Conservation (phyloP, 1,140 invertebrate species). For the Caerostris extrusa region DNA sequence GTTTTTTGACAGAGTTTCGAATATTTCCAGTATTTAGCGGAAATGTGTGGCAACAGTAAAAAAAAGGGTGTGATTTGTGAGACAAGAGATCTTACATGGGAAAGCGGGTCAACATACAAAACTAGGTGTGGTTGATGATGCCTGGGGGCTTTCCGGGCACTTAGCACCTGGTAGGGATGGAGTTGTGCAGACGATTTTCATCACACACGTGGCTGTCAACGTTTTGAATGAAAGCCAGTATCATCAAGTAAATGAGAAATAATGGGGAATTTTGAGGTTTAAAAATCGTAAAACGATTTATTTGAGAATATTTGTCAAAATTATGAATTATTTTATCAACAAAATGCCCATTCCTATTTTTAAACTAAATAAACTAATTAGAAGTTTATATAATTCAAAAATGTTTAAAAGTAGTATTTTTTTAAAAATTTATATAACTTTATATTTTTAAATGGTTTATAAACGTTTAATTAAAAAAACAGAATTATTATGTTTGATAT, state of each 20-base stretch:
- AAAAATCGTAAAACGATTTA: neutral
- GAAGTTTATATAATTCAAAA: no score
- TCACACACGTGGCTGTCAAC: neutral
- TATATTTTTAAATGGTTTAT: no score
- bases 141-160: neutral
- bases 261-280: neutral
- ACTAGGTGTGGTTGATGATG: neutral
- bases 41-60: neutral
- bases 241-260: neutral
- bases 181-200: neutral
- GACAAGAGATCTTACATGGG: neutral
- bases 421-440: no score
- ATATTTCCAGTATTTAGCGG: neutral
- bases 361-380: no score
- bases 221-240: neutral
- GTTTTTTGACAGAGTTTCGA: neutral
- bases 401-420: no score
- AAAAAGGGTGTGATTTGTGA: neutral
- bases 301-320: no score
- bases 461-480: no score
- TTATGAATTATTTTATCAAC: no score
- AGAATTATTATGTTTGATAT: no score
- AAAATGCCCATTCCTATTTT: no score
- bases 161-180: neutral
- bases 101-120: slow-evolving; percentile 3